Base-by-base conservation (phyloP, 1,140 invertebrate species). In the Triops cancriformis region DNA sequence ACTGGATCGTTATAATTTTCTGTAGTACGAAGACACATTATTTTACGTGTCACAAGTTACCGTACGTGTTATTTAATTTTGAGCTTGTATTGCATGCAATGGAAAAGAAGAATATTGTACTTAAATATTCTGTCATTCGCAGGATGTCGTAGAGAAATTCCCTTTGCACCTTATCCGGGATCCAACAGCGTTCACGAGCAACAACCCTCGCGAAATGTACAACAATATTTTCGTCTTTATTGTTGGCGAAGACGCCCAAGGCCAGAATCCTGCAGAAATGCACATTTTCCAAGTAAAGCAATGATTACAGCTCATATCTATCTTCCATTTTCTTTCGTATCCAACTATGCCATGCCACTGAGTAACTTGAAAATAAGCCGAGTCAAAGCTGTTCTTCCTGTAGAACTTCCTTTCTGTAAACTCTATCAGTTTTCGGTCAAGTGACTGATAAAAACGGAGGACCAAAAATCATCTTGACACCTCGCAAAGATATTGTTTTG, bases 201-300 rank as follows among this genome's bases (percentile, higher is more conserved):
- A 94, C 74, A 96, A 98, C 85, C 93, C 94, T 12, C 94, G 94
- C 86, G 97, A 99, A 85, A 91, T 98, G 83, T 99, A 98, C 86
- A 98, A 99, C 86, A 99, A 99, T 85, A 96, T 99, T 82, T 87
- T 99, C 80, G 92, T 99, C 26, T 99, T 99, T 85, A 95, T 97
- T 78, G 95, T 99, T 41, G 84, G 83, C 41, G 83, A 85, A 73
- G 78, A 77, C 26, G 89, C 90, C 1, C 45, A 51, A 11, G 87
- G 89, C 75, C 83, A 82, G 80, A 86, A 85, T 78, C 89, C 91
- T 74, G 90, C 94, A 1, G 97, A 99, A 87, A 98, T 99, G 92
- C 98, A 99, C 86, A 99, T 99, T 84, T 99, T 99, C 86, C 97
- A 99, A 87, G 91, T 91, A 86, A 86, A 85, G 86, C 73, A 78